These are phyloP conservation scores for Drosophila multiciliata DNA, from an alignment of 2,888 invertebrate species.

Conservation along the genomic window DNA sequence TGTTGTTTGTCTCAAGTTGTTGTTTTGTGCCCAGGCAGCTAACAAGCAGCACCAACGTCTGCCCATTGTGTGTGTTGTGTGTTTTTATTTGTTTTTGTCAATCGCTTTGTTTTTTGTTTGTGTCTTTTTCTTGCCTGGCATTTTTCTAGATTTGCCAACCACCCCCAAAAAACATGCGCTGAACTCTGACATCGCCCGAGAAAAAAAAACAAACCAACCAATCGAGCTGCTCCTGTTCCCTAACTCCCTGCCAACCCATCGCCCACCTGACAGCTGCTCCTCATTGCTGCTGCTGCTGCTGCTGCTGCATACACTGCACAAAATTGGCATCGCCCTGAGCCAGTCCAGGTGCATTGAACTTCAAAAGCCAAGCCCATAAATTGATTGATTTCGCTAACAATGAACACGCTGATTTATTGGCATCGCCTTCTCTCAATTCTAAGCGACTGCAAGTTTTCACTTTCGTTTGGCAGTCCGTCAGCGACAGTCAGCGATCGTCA, in stretches of 20 bases:
- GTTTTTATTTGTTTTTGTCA: slow-evolving; percentile 18
- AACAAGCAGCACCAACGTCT: slow-evolving; percentile 76
- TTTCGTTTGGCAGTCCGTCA: slow-evolving; percentile 71
- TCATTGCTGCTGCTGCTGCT: slow-evolving; percentile 2
- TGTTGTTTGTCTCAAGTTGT: slow-evolving; percentile 77
- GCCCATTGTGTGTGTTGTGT: slow-evolving; percentile 70
- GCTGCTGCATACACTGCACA: slow-evolving; percentile 42
- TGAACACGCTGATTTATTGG: slow-evolving; percentile 57
- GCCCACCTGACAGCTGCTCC: background rate
- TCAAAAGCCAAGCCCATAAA: slow-evolving; percentile 68
- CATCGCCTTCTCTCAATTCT: slow-evolving; percentile 65
- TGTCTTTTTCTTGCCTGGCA: slow-evolving; percentile 53
- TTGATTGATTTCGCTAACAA: slow-evolving; percentile 67
- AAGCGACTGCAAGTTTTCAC: slow-evolving; percentile 58
- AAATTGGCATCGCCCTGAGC: slow-evolving; percentile 51
- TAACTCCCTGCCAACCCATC: background rate
- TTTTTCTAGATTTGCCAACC: slow-evolving; percentile 78
- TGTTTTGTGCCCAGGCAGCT: slow-evolving; percentile 37
- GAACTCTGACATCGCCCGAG: slow-evolving; percentile 71
- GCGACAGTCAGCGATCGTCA: slow-evolving; percentile 25
- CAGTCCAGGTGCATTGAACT: slow-evolving; percentile 57
- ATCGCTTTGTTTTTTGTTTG: slow-evolving; percentile 9
- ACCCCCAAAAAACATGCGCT: slow-evolving; percentile 76
- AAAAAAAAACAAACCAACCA: slow-evolving; percentile 5
- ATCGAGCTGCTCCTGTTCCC: slow-evolving; percentile 35